Percentiles rank a stretch among this genome's conserved stretches.
Evolutionary conservation across 2,797 vertebrate genomes (phyloP).

Genomic region (Pipistrellus kuhlii): DNA sequence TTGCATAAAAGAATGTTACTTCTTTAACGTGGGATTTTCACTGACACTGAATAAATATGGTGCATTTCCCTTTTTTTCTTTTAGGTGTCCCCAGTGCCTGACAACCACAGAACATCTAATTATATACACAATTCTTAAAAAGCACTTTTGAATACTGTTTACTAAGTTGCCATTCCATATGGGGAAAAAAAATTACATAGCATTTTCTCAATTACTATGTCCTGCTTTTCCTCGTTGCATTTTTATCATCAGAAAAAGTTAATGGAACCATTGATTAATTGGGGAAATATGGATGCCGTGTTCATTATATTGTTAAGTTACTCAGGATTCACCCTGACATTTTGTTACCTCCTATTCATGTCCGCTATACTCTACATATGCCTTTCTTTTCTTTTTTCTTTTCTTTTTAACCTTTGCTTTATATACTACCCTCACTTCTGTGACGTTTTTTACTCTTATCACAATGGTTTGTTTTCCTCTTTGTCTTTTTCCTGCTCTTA

Average conservation of each 20-base stretch:
- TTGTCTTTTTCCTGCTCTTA: not conserved
- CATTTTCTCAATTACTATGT: constrained; percentile 21
- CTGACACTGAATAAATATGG: constrained; percentile 48
- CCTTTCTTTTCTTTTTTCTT: not conserved
- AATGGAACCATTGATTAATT: constrained; percentile 20
- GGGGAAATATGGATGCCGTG: constrained; percentile 1
- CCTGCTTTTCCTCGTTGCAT: not conserved
- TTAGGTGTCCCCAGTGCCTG: constrained; percentile 68
- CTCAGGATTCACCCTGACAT: not conserved
- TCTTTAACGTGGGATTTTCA: not conserved
- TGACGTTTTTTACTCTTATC: not conserved
- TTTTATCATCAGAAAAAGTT: not conserved
- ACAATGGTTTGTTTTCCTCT: not conserved
- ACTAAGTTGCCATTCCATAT: constrained; percentile 23
- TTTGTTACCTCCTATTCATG: not conserved
- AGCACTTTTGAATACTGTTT: not conserved
- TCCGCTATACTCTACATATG: not conserved
- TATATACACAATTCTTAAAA: constrained; percentile 73
- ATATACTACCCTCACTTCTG: not conserved
- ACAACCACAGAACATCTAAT: constrained; percentile 58
- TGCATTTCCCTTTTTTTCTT: constrained; percentile 48
- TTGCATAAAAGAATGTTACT: constrained; percentile 28
- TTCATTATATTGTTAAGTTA: not conserved
- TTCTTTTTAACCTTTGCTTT: not conserved
- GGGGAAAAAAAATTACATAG: not conserved